Conservation (phyloP, 1,140 invertebrate species). For the Prorops nasuta region DNA sequence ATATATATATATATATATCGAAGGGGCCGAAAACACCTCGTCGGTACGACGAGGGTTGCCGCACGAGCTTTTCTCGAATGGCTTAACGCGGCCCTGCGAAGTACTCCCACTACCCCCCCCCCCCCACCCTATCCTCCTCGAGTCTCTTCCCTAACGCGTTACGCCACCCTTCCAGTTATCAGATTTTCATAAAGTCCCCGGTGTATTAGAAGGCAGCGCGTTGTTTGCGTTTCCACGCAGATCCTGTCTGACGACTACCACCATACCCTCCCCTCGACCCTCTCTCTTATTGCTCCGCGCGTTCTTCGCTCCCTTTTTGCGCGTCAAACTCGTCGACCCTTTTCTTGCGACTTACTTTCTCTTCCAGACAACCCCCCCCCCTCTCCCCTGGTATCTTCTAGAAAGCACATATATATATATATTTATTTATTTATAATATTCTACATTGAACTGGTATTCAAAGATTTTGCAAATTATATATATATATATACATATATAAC, state of each 20-base stretch:
- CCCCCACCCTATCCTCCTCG: not conserved
- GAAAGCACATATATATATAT: no score
- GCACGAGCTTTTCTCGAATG: constrained; percentile 36
- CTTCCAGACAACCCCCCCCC: no score
- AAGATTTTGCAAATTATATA: no score
- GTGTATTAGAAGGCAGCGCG: constrained; percentile 33
- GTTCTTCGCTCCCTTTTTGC: constrained; percentile 5
- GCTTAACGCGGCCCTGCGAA: constrained; percentile 21
- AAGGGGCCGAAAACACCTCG: no score
- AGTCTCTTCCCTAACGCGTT: constrained; percentile 12
- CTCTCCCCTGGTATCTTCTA: no score
- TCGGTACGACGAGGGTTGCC: no score
- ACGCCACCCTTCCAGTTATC: constrained; percentile 31
- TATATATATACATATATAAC: no score
- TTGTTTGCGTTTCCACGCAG: constrained; percentile 39
- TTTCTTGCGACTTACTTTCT: no score
- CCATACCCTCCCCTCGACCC: constrained; percentile 6
- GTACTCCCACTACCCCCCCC: not conserved
- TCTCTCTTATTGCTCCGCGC: not conserved
- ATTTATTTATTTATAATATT: no score
- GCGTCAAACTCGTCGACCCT: constrained; percentile 5
- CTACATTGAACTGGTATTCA: no score
- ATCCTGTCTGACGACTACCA: constrained; percentile 30
- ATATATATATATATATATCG: no score
- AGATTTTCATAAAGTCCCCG: constrained; percentile 47